A percentile compares a stretch with the other conserved stretches of the same genome.
Evolutionary conservation across 2,888 invertebrate genomes (phyloP).

Genomic region (Norana najaformis): DNA sequence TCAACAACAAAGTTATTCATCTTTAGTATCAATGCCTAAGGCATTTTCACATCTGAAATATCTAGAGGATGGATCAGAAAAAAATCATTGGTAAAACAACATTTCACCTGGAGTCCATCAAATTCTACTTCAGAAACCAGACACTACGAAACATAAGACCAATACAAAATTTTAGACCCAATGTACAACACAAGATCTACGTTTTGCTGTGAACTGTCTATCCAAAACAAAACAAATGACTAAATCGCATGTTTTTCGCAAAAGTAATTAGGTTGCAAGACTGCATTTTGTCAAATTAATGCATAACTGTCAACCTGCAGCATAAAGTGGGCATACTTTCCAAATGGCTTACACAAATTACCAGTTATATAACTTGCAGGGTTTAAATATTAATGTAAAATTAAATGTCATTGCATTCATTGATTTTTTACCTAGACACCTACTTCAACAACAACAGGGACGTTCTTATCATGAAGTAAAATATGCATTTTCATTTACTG

Average conservation of each 20-base stretch:
- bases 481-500: too few relatives aligned
- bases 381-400: too few relatives aligned
- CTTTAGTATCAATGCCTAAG: not conserved
- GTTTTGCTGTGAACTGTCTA: not conserved
- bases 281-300: not conserved
- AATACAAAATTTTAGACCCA: not conserved
- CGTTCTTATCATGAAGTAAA: too few relatives aligned
- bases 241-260: not conserved
- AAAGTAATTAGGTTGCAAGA: not conserved
- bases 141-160: not conserved
- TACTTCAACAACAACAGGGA: too few relatives aligned
- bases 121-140: slow-evolving; percentile 13
- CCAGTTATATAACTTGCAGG: too few relatives aligned
- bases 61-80: not conserved
- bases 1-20: not conserved
- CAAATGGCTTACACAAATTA: too few relatives aligned
- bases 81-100: not conserved
- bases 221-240: not conserved
- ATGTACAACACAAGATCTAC: not conserved
- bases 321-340: too few relatives aligned
- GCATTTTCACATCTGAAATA: not conserved
- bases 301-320: too few relatives aligned
- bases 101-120: not conserved
- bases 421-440: too few relatives aligned
- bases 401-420: too few relatives aligned